Base-by-base conservation (phyloP, 2,888 invertebrate species). In the Orchestes rusci region DNA sequence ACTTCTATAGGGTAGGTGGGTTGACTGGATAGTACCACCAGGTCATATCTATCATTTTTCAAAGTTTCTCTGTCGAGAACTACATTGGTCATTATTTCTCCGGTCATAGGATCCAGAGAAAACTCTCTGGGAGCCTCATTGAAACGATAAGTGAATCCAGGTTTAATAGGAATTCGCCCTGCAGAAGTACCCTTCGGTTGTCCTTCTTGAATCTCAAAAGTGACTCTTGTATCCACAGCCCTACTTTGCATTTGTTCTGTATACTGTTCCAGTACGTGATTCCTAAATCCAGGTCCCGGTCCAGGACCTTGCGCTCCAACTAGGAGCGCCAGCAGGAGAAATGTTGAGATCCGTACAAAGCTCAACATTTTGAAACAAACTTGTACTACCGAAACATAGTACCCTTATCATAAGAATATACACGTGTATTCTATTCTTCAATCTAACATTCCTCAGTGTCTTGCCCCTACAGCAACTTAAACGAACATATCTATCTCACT, bases 1-100 rank as follows among this genome's bases (percentile, higher is more conserved):
- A 96, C 91, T 70, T 92, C 92, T 53, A 92, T 90, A 8, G 83
- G 94, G 72, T 87, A 93, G 20, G 84, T 90, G 12, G 91, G 91
- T 63, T 89, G 89, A 59, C 89, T 92, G 34, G 92, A 93, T 39
- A 94, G 72, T 37, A 95, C 87, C 34, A 95, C 90, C 56, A 95
- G 75, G 63, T 93, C 92, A 68, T 92, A 91, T 42, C 88, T 78
- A 61, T 86, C 84, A 57, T 72, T 76, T 44, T 79, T 75, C 57
- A 92, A 71, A 15, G 77, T 75, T 68, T 96, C 95, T 33, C 95
- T 75, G 69, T 96, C 95, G 42, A 96, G 74, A 38, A 85, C 73
- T 38, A 79, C 76, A 55, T 84, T 84, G 10, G 90, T 92, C 60
- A 76, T 77, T 20, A 96, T 88, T 65, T 85, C 84, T 16, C 96